A percentile compares a stretch with the other conserved stretches of the same genome.
Conservation (phyloP, 2,797 vertebrate species). For the Bradypus variegatus region DNA sequence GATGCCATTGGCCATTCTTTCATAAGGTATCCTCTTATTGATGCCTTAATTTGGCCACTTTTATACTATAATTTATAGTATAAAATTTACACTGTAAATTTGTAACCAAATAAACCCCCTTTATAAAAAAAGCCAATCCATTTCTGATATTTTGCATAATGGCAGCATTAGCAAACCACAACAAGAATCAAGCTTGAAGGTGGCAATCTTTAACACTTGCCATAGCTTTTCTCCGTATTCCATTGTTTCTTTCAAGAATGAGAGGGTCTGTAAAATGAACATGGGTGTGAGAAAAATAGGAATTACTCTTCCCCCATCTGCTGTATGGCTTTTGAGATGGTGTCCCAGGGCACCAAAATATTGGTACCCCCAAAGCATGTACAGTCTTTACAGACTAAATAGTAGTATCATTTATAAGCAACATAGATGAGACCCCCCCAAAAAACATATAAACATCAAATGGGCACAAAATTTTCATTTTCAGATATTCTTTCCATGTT, state of each 20-base stretch:
- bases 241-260: background rate
- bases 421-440: background rate
- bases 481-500: background rate
- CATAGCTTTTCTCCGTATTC: background rate
- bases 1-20: too few species aligned
- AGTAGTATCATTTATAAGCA: background rate
- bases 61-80: too few species aligned
- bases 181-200: background rate
- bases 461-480: background rate
- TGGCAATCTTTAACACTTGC: background rate
- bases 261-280: background rate
- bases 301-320: background rate
- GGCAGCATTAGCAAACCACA: too few species aligned
- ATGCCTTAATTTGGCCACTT: too few species aligned
- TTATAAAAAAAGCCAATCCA: too few species aligned
- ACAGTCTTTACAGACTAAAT: background rate
- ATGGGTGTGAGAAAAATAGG: background rate
- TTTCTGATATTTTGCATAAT: too few species aligned
- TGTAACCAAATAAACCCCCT: too few species aligned
- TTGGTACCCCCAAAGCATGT: background rate
- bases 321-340: background rate
- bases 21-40: too few species aligned
- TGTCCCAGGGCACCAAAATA: background rate
- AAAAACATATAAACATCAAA: background rate
- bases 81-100: too few species aligned